Base-by-base conservation (phyloP, 2,888 invertebrate genomes). In the Eustalomyia histrio region DNA sequence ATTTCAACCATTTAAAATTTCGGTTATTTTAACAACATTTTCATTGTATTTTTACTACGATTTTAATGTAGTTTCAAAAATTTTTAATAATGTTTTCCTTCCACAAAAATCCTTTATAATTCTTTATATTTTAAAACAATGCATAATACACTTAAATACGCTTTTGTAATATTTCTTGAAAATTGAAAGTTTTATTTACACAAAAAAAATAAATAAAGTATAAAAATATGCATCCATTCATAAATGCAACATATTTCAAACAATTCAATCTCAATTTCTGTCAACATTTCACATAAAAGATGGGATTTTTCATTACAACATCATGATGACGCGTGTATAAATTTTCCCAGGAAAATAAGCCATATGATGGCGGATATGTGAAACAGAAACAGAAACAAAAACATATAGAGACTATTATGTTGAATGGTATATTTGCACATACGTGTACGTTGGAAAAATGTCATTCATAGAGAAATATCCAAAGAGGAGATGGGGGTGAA, bases 191-290 rank as follows among this genome's bases (percentile, higher is more conserved):
- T 47, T 47, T n/a, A 47, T 14, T 47, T 47, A 10, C 43, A 47
- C 6, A n/a, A 6, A 47, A 47, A n/a, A 47, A 43, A n/a, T n/a
- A n/a, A n/a, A n/a, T n/a, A n/a, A 14, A 12, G n/a, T 14, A n/a
- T 6, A 47, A n/a, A n/a, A 47, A 47, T 47, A n/a, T 47, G 43
- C 43, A 47, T n/a, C 43, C 14, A n/a, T 39, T 39, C 60, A 60
- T 60, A 39, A 21, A 16, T 47, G 43, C 17, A 16, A 58, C n/a
- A 58, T 50, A 65, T 35, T 52, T 50, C 57, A 65, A 65, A 50
- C 50, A 35, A 35, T 18, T 73, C 64, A 57, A 74, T 60, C 39
- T 24, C 52, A 65, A 74, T 65, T 24, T 65, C 39, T 21, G 12
- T 35, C 17, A 58, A 50, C 17, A 64, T 39, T 33, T 24, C n/a